phyloP scores from a whole-genome alignment of 2,113 vertebrate species.

The Neolamprologus brichardi region DNA sequence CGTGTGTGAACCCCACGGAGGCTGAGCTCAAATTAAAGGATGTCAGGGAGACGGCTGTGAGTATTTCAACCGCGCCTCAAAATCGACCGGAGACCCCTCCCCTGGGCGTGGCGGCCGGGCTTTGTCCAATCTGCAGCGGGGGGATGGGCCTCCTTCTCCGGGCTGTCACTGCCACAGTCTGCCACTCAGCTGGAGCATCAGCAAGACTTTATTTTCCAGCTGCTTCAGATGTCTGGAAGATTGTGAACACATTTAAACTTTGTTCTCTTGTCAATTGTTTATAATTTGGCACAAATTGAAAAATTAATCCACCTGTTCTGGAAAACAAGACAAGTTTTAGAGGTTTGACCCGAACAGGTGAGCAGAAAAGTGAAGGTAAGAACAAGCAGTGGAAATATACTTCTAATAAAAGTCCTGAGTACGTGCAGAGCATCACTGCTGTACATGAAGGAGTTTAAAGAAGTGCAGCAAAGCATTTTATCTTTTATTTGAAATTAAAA shows the following conservation, averaged over 20 bases:
- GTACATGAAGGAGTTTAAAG: neutral
- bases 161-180: neutral
- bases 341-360: neutral
- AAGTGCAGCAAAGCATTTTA: neutral
- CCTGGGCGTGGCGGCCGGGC: conserved; percentile 44
- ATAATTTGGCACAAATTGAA: neutral
- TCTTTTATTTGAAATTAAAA: neutral
- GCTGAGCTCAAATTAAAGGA: conserved; percentile 63
- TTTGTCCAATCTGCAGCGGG: conserved; percentile 44
- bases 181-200: neutral
- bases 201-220: neutral
- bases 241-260: neutral
- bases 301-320: rapidly evolving
- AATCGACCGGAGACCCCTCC: conserved; percentile 61
- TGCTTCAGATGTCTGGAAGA: neutral
- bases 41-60: conserved; percentile 43
- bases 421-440: rapidly evolving
- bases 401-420: neutral
- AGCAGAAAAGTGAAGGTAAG: neutral
- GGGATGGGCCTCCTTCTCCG: neutral
- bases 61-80: conserved; percentile 70
- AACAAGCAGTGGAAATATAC: neutral
- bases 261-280: neutral
- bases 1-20: conserved; percentile 19
- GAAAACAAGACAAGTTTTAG: neutral